Evolutionary conservation across 2,797 vertebrate genomes (phyloP).

Genomic region (Lemur catta): DNA sequence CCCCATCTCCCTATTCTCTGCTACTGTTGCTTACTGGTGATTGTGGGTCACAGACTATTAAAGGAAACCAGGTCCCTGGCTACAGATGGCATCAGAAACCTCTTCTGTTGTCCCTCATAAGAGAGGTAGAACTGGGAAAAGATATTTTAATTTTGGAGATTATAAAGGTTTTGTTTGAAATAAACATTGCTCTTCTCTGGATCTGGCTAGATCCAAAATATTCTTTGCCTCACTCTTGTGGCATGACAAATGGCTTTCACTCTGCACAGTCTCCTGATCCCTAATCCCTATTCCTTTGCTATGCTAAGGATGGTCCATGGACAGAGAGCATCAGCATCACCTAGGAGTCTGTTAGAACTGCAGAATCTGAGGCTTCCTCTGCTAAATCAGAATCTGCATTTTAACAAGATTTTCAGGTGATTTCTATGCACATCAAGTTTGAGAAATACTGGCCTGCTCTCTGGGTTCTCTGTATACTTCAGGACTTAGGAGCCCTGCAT

Average conservation of each 20-base stretch:
- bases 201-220: background rate
- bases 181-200: background rate
- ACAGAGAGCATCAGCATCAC: background rate
- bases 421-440: background rate
- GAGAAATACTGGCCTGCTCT: background rate
- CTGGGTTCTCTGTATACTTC: background rate
- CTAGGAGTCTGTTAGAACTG: background rate
- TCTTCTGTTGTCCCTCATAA: background rate
- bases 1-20: background rate
- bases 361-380: background rate
- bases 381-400: constrained; percentile 1
- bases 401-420: background rate
- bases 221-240: background rate
- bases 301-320: background rate
- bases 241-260: background rate
- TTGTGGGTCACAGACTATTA: background rate
- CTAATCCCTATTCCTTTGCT: background rate
- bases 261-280: background rate
- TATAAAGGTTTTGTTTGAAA: background rate
- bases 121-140: background rate
- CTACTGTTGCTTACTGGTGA: background rate
- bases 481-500: background rate
- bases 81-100: background rate
- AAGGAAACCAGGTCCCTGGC: background rate
- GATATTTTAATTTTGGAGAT: background rate